Base-by-base conservation (phyloP, 2,888 invertebrate genomes). In the Aphelenchoides bicaudatus region DNA sequence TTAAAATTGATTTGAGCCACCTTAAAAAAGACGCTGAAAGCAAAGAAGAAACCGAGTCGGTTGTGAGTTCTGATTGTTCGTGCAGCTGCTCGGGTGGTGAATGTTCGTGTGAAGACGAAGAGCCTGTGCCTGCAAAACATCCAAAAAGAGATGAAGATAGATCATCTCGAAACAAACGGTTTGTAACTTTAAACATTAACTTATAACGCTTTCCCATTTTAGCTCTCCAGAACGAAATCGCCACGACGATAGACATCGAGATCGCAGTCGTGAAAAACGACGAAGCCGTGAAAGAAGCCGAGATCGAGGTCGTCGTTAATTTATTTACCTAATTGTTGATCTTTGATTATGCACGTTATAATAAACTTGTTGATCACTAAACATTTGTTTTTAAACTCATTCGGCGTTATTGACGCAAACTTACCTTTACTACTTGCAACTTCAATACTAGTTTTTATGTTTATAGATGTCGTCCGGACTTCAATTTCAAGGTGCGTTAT, bases 21-120 rank as follows among this genome's bases (percentile, higher is more conserved):
- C 27, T 53, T 1, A 30, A 34, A 27, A 51, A 51, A 29, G 37
- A 31, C 6, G 31, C 52, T 6, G 52, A 2, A 6, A 39, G 39
- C 10, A 51, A 51, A 29, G 37, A 38, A 29, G 52, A 51, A 8
- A 31, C 25, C 6, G 49, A 37, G 31, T 1, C 19, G 37, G 10
- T 51, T 51, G 52, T 39, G 21, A 23, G 4, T 39, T 8, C n/a
- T 25, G 27, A n/a, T 29, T 77, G 77, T 52, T 74, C 77, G 1
- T 77, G 77, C 53, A 76, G 75, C 1, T 77, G 75, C 51, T 71
- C 71, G 28, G 77, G 75, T 13, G 77, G 75, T 5, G 75, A 75
- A 50, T 77, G 77, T 50, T 75, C 75, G 0, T 77, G 77, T 38
- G 65, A 63, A 5, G 74, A 73, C 46, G 74, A 75, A 29, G 59